Conservation (phyloP, 1,140 invertebrate species). For the Macrostomum lignano region DNA sequence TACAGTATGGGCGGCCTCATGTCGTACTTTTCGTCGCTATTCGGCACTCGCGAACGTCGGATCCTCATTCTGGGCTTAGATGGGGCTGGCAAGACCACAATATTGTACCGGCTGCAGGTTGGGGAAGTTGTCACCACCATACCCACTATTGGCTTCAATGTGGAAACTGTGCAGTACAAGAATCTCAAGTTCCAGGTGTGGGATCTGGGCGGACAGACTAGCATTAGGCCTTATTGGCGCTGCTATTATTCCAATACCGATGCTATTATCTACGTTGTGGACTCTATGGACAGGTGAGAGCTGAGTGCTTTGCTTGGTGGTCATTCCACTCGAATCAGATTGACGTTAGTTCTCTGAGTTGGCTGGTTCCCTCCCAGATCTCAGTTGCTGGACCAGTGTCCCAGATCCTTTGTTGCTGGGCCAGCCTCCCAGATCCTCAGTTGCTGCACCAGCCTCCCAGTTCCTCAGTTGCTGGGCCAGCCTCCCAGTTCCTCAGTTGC, state of each 20-base stretch:
- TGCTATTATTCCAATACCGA: conserved; percentile 99
- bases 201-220: conserved; percentile 92
- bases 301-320: too few relatives aligned
- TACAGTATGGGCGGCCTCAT: conserved; percentile 33
- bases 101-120: conserved; percentile 84
- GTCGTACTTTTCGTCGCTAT: conserved; percentile 67
- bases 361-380: too few relatives aligned
- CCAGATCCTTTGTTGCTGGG: too few relatives aligned
- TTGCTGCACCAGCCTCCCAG: too few relatives aligned
- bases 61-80: conserved; percentile 89
- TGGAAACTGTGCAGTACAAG: conserved; percentile 84
- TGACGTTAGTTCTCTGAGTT: too few relatives aligned
- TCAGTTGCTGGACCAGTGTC: too few relatives aligned
- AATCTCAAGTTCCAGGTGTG: conserved; percentile 96
- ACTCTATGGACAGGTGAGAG: conserved; percentile 91
- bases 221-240: conserved; percentile 84
- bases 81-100: conserved; percentile 70
- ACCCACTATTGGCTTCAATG: conserved; percentile 96
- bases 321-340: too few relatives aligned
- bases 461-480: too few relatives aligned
- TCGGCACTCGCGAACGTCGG: conserved; percentile 76
- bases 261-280: conserved; percentile 97
- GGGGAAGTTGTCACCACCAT: conserved; percentile 98
- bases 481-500: too few relatives aligned
- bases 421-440: too few relatives aligned